phyloP scores from a whole-genome alignment of 2,888 invertebrate species.

The Polylopha cassiicola region DNA sequence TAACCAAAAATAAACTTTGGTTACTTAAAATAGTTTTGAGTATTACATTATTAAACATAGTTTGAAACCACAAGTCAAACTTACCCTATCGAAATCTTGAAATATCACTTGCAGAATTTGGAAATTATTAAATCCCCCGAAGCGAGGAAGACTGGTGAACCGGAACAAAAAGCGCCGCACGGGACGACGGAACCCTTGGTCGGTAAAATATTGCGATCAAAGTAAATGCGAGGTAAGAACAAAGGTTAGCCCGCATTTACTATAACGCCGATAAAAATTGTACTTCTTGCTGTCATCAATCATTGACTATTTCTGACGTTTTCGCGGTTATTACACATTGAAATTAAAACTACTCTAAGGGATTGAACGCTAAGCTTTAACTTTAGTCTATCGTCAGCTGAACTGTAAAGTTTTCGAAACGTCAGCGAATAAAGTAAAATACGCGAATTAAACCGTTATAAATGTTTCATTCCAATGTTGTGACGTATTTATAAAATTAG shows the following conservation, averaged over 20 bases:
- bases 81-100: slow-evolving; percentile 35
- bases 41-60: slow-evolving; percentile 20
- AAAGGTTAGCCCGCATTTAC: slow-evolving; percentile 26
- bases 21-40: slow-evolving; percentile 21
- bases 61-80: slow-evolving; percentile 28
- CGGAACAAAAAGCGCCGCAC: slow-evolving; percentile 48
- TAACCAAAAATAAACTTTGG: slow-evolving; percentile 19
- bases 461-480: no score
- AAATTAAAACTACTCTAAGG: no score
- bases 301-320: no score
- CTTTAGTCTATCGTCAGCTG: no score
- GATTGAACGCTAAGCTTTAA: no score
- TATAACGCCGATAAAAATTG: slow-evolving; percentile 13
- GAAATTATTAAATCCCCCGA: slow-evolving; percentile 46
- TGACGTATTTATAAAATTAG: no score
- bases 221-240: slow-evolving; percentile 39
- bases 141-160: slow-evolving; percentile 40
- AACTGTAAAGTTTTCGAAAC: no score
- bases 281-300: slow-evolving; percentile 6
- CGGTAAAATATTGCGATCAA: slow-evolving; percentile 50
- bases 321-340: no score
- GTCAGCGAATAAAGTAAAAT: no score
- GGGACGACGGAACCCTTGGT: slow-evolving; percentile 29
- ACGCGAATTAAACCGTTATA: no score
- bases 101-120: slow-evolving; percentile 49